Percentiles rank a stretch among this genome's conserved stretches.
phyloP scores from a whole-genome alignment of 2,888 invertebrate genomes.

The Xiphydria camelus region DNA sequence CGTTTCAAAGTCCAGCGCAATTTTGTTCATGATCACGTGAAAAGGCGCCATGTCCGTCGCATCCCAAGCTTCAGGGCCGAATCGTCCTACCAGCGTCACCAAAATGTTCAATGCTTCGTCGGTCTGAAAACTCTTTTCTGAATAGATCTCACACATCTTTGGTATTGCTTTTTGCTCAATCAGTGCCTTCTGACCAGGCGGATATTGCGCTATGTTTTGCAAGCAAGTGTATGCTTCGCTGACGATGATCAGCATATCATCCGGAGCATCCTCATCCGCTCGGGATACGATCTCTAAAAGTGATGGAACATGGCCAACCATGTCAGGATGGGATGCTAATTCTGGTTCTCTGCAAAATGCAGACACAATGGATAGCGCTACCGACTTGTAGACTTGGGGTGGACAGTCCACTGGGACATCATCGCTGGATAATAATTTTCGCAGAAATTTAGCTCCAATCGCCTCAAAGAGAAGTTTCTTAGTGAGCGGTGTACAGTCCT shows the following conservation, averaged over 20 bases:
- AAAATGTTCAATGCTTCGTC: constrained; percentile 85
- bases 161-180: constrained; percentile 77
- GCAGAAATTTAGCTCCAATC: constrained; percentile 85
- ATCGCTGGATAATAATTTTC: constrained; percentile 75
- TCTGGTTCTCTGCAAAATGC: constrained; percentile 83
- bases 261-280: constrained; percentile 81
- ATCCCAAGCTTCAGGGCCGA: constrained; percentile 78
- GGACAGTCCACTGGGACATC: constrained; percentile 86
- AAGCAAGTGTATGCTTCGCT: constrained; percentile 85
- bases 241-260: constrained; percentile 83
- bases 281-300: constrained; percentile 83
- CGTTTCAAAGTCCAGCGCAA: constrained; percentile 84
- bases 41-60: constrained; percentile 74
- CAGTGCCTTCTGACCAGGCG: constrained; percentile 79
- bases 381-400: constrained; percentile 86
- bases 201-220: constrained; percentile 77
- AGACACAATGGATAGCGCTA: constrained; percentile 84
- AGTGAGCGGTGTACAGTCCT: constrained; percentile 74
- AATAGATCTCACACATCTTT: constrained; percentile 84
- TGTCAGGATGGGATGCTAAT: constrained; percentile 79
- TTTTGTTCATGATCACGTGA: constrained; percentile 79
- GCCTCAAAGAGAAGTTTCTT: constrained; percentile 84
- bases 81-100: constrained; percentile 72
- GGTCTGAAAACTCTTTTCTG: constrained; percentile 85
- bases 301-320: constrained; percentile 80